phyloP scores from a whole-genome alignment of 2,113 vertebrate species.

The Rhineura floridana region DNA sequence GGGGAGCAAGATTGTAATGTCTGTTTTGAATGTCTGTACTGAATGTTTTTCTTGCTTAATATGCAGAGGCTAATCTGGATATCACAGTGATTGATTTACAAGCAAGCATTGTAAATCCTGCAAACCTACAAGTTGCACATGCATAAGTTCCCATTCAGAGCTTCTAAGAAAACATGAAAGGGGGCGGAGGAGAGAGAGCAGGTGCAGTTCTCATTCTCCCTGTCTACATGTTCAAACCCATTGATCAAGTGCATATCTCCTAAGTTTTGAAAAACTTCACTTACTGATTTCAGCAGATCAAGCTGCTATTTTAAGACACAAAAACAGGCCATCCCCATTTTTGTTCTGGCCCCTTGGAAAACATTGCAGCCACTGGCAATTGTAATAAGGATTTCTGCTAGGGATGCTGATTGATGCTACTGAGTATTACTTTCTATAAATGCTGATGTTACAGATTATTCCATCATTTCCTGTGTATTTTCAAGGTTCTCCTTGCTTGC shows the following conservation, averaged over 20 bases:
- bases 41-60: constrained; percentile 1
- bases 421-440: not conserved
- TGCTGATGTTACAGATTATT: too few relatives aligned
- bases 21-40: not conserved
- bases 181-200: too few relatives aligned
- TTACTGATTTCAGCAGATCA: not conserved
- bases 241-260: not conserved
- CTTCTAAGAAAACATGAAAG: not conserved
- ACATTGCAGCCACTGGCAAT: not conserved
- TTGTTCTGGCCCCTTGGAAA: not conserved
- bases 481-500: not conserved
- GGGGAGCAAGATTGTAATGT: not conserved
- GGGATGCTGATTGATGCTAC: not conserved
- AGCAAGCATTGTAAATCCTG: not conserved
- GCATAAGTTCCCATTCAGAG: not conserved
- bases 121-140: not conserved
- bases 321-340: not conserved
- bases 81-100: constrained; percentile 17
- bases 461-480: not conserved
- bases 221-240: too few relatives aligned
- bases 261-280: not conserved
- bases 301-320: not conserved
- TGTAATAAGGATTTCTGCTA: not conserved
- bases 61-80: not conserved
- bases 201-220: too few relatives aligned